These are phyloP conservation scores for Anomalospiza imberbis DNA, from an alignment of 2,797 vertebrate genomes.

Conservation along the genomic window DNA sequence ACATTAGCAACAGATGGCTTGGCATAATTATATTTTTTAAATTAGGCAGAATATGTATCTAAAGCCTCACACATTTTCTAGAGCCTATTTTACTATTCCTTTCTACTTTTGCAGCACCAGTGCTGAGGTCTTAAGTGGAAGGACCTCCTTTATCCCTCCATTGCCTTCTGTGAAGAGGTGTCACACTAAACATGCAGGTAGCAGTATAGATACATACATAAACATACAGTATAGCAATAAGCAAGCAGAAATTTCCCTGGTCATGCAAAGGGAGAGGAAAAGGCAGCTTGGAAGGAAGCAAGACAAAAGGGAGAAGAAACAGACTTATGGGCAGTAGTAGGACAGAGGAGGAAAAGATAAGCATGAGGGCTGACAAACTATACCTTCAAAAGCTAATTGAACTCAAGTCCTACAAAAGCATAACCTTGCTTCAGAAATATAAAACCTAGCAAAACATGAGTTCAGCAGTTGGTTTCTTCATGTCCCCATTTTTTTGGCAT, in stretches of 20 bases:
- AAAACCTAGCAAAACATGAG: not conserved
- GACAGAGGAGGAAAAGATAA: not conserved
- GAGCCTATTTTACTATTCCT: not conserved
- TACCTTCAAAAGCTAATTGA: not conserved
- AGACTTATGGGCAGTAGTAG: not conserved
- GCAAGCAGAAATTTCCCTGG: not conserved
- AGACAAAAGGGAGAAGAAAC: not conserved
- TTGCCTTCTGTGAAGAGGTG: not conserved
- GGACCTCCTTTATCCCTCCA: not conserved
- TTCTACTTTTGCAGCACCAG: not conserved
- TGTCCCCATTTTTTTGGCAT: not conserved
- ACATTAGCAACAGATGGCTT: conserved; percentile 70
- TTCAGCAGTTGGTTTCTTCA: not conserved
- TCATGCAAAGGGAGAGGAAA: not conserved
- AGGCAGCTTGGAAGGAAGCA: not conserved
- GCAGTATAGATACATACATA: no score
- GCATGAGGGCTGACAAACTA: not conserved
- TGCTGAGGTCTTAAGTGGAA: not conserved
- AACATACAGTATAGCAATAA: not conserved
- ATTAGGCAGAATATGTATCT: conserved; percentile 24
- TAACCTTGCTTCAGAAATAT: not conserved
- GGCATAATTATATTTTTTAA: conserved; percentile 55
- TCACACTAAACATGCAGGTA: not conserved
- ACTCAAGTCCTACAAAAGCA: not conserved
- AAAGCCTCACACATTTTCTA: conserved; percentile 34